Conservation (phyloP, 2,113 vertebrate species). For the Alexandromys fortis region DNA sequence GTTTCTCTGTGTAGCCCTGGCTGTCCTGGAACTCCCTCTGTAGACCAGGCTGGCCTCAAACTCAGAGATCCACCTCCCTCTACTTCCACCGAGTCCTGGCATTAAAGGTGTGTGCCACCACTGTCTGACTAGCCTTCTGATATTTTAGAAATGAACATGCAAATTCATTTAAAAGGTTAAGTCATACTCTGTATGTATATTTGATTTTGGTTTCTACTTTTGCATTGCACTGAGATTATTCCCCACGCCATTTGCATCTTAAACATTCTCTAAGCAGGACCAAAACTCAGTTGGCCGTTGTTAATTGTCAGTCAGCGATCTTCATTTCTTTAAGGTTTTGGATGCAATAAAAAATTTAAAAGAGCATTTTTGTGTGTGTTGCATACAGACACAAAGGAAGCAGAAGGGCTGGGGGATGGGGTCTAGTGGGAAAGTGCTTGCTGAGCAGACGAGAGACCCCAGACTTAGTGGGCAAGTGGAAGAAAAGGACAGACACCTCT, state of each 20-base stretch:
- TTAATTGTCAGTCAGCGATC: slow-evolving; percentile 33
- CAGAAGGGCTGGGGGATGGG: not conserved
- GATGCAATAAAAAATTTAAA: slow-evolving; percentile 2
- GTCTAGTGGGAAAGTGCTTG: not conserved
- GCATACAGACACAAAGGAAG: not conserved
- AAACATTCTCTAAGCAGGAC: slow-evolving; percentile 2
- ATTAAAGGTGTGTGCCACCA: not conserved
- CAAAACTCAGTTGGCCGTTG: not conserved
- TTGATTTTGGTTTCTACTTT: slow-evolving; percentile 6
- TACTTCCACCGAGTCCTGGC: not conserved
- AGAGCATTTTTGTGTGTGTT: not conserved
- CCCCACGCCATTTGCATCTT: not conserved
- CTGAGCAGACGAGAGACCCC: not conserved
- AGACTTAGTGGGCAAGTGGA: not conserved
- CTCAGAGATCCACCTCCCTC: not conserved
- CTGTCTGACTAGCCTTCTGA: not conserved
- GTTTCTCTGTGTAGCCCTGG: not conserved
- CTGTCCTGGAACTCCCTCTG: not conserved
- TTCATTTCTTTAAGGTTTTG: slow-evolving; percentile 39
- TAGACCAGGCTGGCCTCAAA: not conserved
- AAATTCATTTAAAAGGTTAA: not conserved
- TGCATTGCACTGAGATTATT: not conserved
- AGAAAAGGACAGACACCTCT: too few species aligned
- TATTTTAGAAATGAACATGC: not conserved
- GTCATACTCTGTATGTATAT: not conserved